Evolutionary conservation across 1,140 invertebrate genomes (phyloP), one percentile per base, ranked within the genome.

Genomic region (Drosophila carrolli): DNA sequence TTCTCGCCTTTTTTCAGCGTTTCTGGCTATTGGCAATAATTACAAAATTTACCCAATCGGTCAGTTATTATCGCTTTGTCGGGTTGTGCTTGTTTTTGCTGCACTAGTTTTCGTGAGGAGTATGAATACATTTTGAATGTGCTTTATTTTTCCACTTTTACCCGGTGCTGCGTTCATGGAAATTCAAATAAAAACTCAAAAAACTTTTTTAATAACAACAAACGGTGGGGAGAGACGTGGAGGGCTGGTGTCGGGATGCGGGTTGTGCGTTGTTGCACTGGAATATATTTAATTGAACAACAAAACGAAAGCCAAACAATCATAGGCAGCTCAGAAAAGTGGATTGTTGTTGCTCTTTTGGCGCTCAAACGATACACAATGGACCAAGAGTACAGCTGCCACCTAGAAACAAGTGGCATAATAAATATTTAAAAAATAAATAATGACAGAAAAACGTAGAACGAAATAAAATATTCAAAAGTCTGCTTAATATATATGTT

Each of bases 331-430:
- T 32, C 40, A 47, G 50, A 32, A 75, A 81, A 77, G 67, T 54
- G 55, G 40, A 38, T 79, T 74, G 60, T 68, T 67, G 74, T 63
- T 83, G 60, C 60, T 75, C 48, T 61, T 68, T 62, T 74, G 74
- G 50, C 70, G 61, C 70, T 89, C 65, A 88, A 88, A 88, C 68
- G 83, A 76, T 83, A 68, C 65, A 88, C 83, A 89, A 88, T 80
- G 53, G 84, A 61, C 23, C 53, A 44, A 43, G 38, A 41, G 55
- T 47, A 76, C 54, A 67, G 47, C 46, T 65, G 48, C 47, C 54
- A 73, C 47, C 70, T 61, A 73, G 70, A 73, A 74, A 74, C 70
- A 72, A 72, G 67, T 72, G 40, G 38, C 40, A 54, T 53, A 53
- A 73, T 54, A 73, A 61, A 51, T 46, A 62, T 56, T 71, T 47